phyloP scores from a whole-genome alignment of 2,113 vertebrate genomes.

The Periophthalmodon schlosseri region DNA sequence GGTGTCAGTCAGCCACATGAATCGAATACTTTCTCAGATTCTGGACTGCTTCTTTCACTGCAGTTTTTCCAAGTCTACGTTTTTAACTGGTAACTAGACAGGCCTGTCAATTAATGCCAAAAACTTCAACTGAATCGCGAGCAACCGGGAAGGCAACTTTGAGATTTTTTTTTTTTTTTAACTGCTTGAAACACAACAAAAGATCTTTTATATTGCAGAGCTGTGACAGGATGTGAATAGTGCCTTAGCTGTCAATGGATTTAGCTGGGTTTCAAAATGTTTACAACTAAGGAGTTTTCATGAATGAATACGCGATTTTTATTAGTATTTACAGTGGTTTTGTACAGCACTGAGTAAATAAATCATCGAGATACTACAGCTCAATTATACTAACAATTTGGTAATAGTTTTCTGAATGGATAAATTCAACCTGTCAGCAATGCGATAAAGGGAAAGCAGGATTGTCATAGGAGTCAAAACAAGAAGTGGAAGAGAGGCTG shows the following conservation, averaged over 20 bases:
- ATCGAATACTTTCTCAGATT: conserved; percentile 1
- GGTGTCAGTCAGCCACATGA: neutral
- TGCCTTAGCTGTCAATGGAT: neutral
- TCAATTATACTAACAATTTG: too few species aligned
- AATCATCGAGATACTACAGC: too few species aligned
- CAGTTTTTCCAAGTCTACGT: neutral
- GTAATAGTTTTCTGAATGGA: neutral
- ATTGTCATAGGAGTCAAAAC: neutral
- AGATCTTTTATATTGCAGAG: neutral
- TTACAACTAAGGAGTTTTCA: neutral
- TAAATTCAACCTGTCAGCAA: neutral
- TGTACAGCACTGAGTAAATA: too few species aligned
- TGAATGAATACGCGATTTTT: neutral
- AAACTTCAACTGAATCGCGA: neutral
- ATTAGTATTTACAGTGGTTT: neutral
- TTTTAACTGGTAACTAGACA: neutral
- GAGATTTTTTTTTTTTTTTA: neutral
- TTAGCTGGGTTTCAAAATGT: neutral
- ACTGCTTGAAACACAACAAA: neutral
- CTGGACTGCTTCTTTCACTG: neutral
- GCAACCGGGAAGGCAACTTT: neutral
- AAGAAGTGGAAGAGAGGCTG: neutral
- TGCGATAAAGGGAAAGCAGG: neutral
- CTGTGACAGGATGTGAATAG: neutral
- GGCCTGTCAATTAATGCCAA: neutral